Conservation (phyloP, 2,888 invertebrate genomes). For the Lasioglossum marginatum region DNA sequence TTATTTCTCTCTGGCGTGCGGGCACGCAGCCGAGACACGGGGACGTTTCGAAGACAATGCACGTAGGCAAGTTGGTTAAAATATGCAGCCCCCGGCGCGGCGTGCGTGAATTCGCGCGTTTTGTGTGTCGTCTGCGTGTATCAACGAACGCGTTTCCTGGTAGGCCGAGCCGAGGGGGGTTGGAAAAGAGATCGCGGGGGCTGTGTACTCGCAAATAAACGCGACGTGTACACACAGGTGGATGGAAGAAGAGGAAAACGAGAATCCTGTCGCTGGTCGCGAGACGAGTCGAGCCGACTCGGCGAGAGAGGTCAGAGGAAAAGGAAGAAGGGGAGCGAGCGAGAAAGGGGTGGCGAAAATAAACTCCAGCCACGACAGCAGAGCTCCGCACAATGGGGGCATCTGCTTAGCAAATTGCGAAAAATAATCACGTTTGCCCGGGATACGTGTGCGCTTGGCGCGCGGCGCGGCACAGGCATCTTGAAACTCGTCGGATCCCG, state of each 20-base stretch:
- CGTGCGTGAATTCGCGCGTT: slow-evolving; percentile 58
- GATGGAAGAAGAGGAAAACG: slow-evolving; percentile 33
- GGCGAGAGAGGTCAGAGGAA: slow-evolving; percentile 40
- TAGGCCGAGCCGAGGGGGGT: slow-evolving; percentile 18
- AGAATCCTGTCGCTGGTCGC: slow-evolving; percentile 53
- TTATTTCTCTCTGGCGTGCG: slow-evolving; percentile 67
- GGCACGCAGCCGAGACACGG: slow-evolving; percentile 39
- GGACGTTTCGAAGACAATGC: slow-evolving; percentile 71
- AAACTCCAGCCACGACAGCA: slow-evolving; percentile 58
- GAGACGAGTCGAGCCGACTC: slow-evolving; percentile 29
- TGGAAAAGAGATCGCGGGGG: slow-evolving; percentile 14
- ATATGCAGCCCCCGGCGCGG: slow-evolving; percentile 76
- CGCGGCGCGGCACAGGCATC: slow-evolving; percentile 33
- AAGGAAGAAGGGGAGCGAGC: slow-evolving; percentile 42
- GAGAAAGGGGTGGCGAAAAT: slow-evolving; percentile 47
- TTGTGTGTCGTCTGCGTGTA: slow-evolving; percentile 37
- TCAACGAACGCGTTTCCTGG: slow-evolving; percentile 26
- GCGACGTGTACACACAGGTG: slow-evolving; percentile 55
- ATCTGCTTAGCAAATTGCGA: slow-evolving; percentile 82
- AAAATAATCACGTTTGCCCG: slow-evolving; percentile 82
- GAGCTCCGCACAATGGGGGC: slow-evolving; percentile 71
- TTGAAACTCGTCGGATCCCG: slow-evolving; percentile 63
- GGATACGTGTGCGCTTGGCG: slow-evolving; percentile 51
- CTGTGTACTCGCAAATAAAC: slow-evolving; percentile 58
- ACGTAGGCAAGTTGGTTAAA: slow-evolving; percentile 78